Evolutionary conservation across 35 echinoderm and acorn worm species (phyloP).

Genomic region (Strongylocentrotus purpuratus): DNA sequence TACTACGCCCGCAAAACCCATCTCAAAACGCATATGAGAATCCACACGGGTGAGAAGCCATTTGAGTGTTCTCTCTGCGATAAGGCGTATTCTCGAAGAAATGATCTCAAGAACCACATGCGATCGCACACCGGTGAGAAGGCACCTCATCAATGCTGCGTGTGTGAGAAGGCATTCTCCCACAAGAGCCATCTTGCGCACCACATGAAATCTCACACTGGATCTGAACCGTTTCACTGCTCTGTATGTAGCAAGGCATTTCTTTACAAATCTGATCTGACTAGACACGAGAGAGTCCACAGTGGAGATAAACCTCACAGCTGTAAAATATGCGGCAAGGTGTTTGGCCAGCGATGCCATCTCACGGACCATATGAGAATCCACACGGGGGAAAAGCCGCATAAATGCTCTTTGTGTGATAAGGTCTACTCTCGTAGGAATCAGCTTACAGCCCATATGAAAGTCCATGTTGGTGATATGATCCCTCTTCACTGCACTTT

Average conservation of each 20-base stretch:
- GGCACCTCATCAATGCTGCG: conserved; percentile 26
- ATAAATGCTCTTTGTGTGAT: not conserved
- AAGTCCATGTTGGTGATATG: conserved; percentile 63
- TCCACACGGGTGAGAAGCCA: conserved; percentile 77
- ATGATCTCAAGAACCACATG: conserved; percentile 40
- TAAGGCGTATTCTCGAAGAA: not conserved
- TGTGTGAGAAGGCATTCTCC: conserved; percentile 64
- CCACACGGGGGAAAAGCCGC: conserved; percentile 18
- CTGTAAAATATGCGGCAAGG: not conserved
- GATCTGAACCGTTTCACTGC: not conserved
- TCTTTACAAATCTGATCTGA: not conserved
- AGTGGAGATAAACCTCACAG: not conserved
- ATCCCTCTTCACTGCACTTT: not conserved
- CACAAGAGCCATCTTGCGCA: not conserved
- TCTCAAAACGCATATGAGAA: conserved; percentile 70
- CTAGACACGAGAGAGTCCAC: conserved; percentile 28
- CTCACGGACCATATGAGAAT: conserved; percentile 61
- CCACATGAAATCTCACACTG: not conserved
- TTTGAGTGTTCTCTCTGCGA: conserved; percentile 62
- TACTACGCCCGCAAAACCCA: conserved; percentile 67
- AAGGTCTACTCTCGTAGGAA: conserved; percentile 56
- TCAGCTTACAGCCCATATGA: conserved; percentile 75
- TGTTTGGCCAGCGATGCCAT: not conserved
- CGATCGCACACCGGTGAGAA: conserved; percentile 50
- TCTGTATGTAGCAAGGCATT: not conserved